Evolutionary conservation across 2,113 vertebrate genomes (phyloP).

Genomic region (Perca flavescens): DNA sequence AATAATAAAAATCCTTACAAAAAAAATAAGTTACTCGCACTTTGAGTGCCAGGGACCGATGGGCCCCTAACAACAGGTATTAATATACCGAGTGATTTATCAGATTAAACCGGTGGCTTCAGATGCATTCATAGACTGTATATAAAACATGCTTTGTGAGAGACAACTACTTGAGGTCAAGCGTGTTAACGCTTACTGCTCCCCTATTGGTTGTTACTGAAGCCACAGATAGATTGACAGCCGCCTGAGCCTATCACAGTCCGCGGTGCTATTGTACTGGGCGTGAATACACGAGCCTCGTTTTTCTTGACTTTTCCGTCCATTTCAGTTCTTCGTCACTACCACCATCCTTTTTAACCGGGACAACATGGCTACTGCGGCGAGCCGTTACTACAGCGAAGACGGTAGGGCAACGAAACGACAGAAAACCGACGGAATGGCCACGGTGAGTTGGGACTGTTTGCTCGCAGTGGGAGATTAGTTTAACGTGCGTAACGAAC

Average conservation of each 20-base stretch:
- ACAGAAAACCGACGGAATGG: conserved; percentile 91
- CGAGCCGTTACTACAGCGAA: conserved; percentile 90
- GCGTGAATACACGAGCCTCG: conserved; percentile 24
- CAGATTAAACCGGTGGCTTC: too few relatives aligned
- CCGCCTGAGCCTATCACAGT: conserved; percentile 36
- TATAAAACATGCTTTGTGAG: too few relatives aligned
- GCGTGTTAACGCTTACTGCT: rapidly evolving
- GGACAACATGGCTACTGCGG: conserved; percentile 87
- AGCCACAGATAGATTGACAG: conserved; percentile 26
- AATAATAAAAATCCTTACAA: too few relatives aligned
- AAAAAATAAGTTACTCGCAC: too few relatives aligned
- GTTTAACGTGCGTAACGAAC: not conserved
- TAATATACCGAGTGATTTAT: too few relatives aligned
- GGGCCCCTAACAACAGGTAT: too few relatives aligned
- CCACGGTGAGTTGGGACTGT: conserved; percentile 73
- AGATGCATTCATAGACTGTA: too few relatives aligned
- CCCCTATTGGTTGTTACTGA: conserved; percentile 43
- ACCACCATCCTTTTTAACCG: conserved; percentile 74
- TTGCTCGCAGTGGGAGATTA: rapidly evolving
- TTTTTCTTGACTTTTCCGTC: conserved; percentile 76
- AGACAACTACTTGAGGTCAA: too few relatives aligned
- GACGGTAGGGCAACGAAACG: conserved; percentile 92
- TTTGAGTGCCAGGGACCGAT: too few relatives aligned
- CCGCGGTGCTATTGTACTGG: rapidly evolving
- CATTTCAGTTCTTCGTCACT: conserved; percentile 74